phyloP scores from a whole-genome alignment of 2,113 vertebrate species.

The Eulemur macaco region DNA sequence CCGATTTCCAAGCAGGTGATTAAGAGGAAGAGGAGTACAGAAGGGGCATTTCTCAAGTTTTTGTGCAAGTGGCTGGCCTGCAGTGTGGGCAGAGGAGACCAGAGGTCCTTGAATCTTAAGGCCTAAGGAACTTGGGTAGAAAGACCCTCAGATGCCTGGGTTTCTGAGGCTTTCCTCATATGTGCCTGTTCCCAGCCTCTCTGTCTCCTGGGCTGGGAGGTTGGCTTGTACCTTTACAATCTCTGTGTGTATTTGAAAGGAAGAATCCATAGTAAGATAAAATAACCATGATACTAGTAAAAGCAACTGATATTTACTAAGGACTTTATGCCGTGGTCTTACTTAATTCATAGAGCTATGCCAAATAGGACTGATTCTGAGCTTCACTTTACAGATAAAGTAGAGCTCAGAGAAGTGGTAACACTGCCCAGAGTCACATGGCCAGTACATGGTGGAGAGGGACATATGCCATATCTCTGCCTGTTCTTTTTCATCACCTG shows the following conservation, averaged over 20 bases:
- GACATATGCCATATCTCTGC: neutral
- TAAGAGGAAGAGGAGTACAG: neutral
- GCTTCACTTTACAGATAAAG: neutral
- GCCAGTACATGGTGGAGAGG: neutral
- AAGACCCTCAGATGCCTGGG: neutral
- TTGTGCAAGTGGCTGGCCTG: neutral
- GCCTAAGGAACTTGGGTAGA: neutral
- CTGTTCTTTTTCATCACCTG: neutral
- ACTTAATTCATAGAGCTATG: neutral
- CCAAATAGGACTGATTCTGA: neutral
- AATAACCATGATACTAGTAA: neutral
- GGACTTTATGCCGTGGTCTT: neutral
- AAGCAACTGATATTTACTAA: neutral
- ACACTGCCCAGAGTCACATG: neutral
- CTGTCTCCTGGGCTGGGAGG: neutral
- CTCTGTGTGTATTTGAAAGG: slow-evolving; percentile 14
- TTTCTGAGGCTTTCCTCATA: neutral
- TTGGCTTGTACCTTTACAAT: slow-evolving; percentile 29
- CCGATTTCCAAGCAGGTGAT: slow-evolving; percentile 37
- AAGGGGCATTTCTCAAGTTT: neutral
- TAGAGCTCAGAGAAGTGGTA: neutral
- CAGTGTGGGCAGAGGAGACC: neutral
- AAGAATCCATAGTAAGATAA: neutral
- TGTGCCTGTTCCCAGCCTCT: neutral
- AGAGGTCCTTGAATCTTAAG: neutral